Evolutionary conservation across 2,113 vertebrate genomes (phyloP), one percentile per base, ranked within the genome.

Genomic region (Hippocampus barbouri): DNA sequence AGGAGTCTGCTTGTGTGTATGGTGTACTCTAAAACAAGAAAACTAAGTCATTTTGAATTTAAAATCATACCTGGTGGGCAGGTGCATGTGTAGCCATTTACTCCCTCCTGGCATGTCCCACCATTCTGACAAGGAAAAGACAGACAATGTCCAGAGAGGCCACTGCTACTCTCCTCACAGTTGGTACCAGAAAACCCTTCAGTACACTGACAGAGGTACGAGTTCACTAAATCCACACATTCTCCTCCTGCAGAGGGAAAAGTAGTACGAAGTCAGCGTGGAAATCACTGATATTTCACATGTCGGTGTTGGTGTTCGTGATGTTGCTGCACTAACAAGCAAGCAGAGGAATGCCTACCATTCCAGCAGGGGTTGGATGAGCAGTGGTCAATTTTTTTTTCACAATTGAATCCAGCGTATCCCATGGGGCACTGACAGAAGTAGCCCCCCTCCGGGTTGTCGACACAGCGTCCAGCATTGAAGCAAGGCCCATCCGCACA

Each of bases 391-490:
- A 96, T 94, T 86, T 98, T 99, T 94, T 98, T 99, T 85, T 99
- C 97, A 41, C 97, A 99, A 91, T 98, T 99, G 89, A 98, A 98
- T 60, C 97, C 97, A 0, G 96, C 95, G 27, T 97, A 97, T 72
- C 95, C 94, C 23, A 73, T 78, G 0, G 94, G 94, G 81, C 97
- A 99, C 81, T 92, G 94, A 73, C 97, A 99, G 85, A 92, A 94
- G 83, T 99, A 99, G 64, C 96, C 96, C 2, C 96, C 96, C 4
- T 96, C 95, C 0, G 94, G 94, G 91, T 95, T 96, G 88, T 98
- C 96, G 0, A 90, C 88, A 71, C 97, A 99, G 11, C 93, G 91
- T 8, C 96, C 96, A 0, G 91, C 92, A 0, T 98, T 97, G 86
- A 98, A 96, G 87, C 97, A 99, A 0, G 97, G 97, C 4, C 96